These are phyloP conservation scores for Ammospiza nelsoni DNA, from an alignment of 2,113 vertebrate species.

Conservation along the genomic window DNA sequence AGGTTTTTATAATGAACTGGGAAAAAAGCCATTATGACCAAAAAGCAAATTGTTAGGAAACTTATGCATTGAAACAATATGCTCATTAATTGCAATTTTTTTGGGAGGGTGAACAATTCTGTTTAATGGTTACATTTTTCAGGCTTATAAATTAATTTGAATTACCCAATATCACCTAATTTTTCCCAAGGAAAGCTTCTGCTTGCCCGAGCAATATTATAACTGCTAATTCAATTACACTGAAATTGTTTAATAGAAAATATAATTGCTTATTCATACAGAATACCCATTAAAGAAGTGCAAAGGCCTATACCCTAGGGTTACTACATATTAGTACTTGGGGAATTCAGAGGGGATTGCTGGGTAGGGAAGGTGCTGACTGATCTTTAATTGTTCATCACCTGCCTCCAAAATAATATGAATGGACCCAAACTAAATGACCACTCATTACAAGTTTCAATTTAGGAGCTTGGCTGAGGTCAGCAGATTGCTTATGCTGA, in stretches of 20 bases:
- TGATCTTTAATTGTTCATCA: constrained; percentile 83
- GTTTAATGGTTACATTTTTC: constrained; percentile 81
- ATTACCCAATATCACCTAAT: constrained; percentile 83
- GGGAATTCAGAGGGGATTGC: constrained; percentile 77
- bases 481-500: constrained; percentile 96
- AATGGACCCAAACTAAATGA: constrained; percentile 83
- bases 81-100: constrained; percentile 81
- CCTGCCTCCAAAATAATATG: constrained; percentile 83
- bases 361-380: constrained; percentile 71
- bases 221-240: constrained; percentile 86
- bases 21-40: constrained; percentile 78
- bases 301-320: constrained; percentile 76
- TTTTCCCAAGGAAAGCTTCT: constrained; percentile 83
- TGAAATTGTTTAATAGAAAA: constrained; percentile 88
- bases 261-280: constrained; percentile 88
- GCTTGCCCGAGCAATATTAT: constrained; percentile 84
- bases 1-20: constrained; percentile 79
- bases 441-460: constrained; percentile 86
- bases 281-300: constrained; percentile 83
- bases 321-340: constrained; percentile 77
- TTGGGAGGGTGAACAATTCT: constrained; percentile 69
- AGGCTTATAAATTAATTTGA: constrained; percentile 82
- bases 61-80: constrained; percentile 78
- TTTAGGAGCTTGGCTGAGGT: constrained; percentile 85
- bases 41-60: constrained; percentile 77